Base-by-base conservation (phyloP, 2,888 invertebrate genomes). In the Eristalis intricaria region DNA sequence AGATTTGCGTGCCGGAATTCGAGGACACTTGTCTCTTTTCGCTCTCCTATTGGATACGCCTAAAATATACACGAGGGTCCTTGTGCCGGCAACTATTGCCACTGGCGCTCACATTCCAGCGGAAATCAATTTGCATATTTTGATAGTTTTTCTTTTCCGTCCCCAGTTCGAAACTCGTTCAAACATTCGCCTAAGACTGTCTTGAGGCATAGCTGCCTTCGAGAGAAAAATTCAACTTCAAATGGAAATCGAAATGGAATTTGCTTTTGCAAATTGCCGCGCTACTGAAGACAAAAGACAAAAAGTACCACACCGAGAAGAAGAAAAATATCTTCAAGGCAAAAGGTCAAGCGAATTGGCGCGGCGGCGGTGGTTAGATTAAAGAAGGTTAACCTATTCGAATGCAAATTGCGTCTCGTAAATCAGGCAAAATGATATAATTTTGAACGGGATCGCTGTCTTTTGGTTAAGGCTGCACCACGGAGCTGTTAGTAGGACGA, bases 81-180 rank as follows among this genome's bases (percentile, higher is more conserved):
- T 76, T 74, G 73, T 84, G 35, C 29, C 61, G 43, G 29, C 75
- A 75, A n/a, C n/a, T 50, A 19, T 69, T 19, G 40, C 66, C 15
- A 26, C 3, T 75, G 29, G 40, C n/a, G n/a, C 68, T 68, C 43
- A 74, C 73, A 85, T 78, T 77, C 63, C 69, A 71, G 50, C 75
- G 78, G 86, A 86, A 86, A 86, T 86, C 86, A 86, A 86, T 86
- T 86, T 86, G 83, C 86, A 86, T 86, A 86, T 86, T 86, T 86
- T 86, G 86, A 86, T 86, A 83, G 86, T 86, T 82, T 83, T 77
- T 77, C 85, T 77, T 70, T 58, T 43, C 29, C n/a, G 26, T 32
- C 32, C n/a, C 22, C 32, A 75, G 63, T 70, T 65, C 50, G 65
- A 40, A 38, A 26, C 26, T 69, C 66, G 50, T 50, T 38, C 8